Evolutionary conservation across 2,888 invertebrate species (phyloP), one percentile per base, ranked within the genome.

Genomic region (Pollenia angustigena): DNA sequence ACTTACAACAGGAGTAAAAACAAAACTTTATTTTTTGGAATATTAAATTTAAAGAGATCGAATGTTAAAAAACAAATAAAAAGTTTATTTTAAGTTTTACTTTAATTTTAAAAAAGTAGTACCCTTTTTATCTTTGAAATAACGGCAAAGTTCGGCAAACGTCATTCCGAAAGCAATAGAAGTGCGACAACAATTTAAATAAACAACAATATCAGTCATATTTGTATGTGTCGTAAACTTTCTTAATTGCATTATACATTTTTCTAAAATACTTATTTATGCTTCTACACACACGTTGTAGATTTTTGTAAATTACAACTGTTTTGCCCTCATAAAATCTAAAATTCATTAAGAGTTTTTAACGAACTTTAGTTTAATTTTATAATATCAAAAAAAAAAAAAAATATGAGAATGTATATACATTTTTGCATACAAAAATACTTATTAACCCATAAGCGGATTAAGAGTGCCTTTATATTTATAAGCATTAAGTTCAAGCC

Each of bases 261-360:
- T 66, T 9, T 52, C n/a, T 42, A 4, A n/a, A 12, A 52, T 18
- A n/a, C 54, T 42, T 68, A 9, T 46, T 46, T 23, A 18, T 64
- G 18, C 50, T n/a, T 54, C 14, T 44, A 16, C 18, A 2, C 16
- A 8, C 18, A 8, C 8, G 8, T 18, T 3, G 4, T 46, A 23
- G 32, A 32, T 12, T 10, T 44, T 56, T 48, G n/a, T 16, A 40
- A n/a, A 32, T 40, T 54, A 23, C 69, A 46, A 68, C n/a, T 40
- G 10, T 48, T 74, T 60, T n/a, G 42, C 32, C 46, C 46, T 56
- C 42, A 54, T 66, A 48, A 66, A 66, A 66, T 48, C 23, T 66
- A 48, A 78, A 78, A 66, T 78, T 78, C 56, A 78, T 56, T 66
- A 66, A 46, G 32, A 64, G 16, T 16, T 32, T 66, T 66, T 44